Conservation (phyloP, 1,140 invertebrate genomes). For the Triops longicaudatus region DNA sequence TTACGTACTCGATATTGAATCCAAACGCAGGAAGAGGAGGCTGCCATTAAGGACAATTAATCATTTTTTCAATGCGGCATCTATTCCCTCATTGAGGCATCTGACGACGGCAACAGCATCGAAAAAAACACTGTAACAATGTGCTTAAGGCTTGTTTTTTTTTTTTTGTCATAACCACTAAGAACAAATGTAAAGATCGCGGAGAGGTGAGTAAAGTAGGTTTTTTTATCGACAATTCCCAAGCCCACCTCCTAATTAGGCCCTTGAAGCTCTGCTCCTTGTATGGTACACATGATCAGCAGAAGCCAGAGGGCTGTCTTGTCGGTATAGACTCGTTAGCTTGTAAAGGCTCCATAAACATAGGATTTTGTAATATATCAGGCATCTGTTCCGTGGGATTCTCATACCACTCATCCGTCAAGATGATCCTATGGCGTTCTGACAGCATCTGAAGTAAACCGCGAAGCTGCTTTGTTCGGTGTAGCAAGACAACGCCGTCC, state of each 20-base stretch:
- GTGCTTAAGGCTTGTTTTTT: background rate
- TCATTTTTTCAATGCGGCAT: background rate
- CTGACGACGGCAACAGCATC: background rate
- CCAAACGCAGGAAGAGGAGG: no score
- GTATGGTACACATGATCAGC: background rate
- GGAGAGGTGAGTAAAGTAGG: background rate
- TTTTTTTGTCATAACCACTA: background rate
- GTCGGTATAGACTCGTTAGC: conserved; percentile 1
- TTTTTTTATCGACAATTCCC: background rate
- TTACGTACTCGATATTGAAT: no score
- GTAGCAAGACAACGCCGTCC: background rate
- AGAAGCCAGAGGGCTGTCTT: conserved; percentile 10
- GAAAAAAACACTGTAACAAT: background rate
- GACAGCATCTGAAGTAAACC: background rate
- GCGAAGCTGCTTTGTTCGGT: background rate
- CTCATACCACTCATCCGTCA: background rate
- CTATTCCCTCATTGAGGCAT: background rate
- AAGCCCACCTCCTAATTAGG: background rate
- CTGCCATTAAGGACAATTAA: background rate
- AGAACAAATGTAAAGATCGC: background rate
- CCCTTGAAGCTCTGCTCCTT: background rate
- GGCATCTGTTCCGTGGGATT: background rate
- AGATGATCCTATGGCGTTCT: background rate
- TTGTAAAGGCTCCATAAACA: background rate
- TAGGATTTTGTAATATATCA: background rate